Percentiles rank a stretch among this genome's conserved stretches.
Conservation (phyloP, 2,113 vertebrate species). For the Okapia johnstoni region DNA sequence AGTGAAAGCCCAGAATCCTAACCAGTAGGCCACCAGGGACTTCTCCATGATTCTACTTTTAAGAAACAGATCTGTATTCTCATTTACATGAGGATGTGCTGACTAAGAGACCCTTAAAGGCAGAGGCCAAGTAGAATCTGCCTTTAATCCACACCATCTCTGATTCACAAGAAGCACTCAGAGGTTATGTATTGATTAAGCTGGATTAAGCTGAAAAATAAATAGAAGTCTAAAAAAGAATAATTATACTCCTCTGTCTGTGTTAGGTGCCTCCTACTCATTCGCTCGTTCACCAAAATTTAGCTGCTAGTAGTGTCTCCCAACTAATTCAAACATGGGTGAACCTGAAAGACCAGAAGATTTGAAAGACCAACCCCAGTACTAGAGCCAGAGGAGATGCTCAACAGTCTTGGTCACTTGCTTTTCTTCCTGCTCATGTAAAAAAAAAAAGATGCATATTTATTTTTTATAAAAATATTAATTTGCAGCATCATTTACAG, state of each 20-base stretch:
- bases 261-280: not conserved
- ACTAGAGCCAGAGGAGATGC: not conserved
- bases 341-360: not conserved
- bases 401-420: not conserved
- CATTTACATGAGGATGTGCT: not conserved
- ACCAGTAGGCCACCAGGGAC: not conserved
- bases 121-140: not conserved
- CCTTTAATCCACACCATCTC: not conserved
- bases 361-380: not conserved
- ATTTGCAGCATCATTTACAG: not conserved
- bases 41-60: not conserved
- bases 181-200: not conserved
- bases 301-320: not conserved
- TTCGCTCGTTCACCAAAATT: not conserved
- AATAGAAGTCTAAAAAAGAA: not conserved
- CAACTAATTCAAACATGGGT: not conserved
- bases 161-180: not conserved
- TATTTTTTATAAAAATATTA: not conserved
- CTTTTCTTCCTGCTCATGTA: not conserved
- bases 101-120: not conserved
- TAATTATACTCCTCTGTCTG: not conserved
- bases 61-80: not conserved
- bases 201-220: not conserved
- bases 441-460: not conserved
- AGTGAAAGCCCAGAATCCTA: not conserved